These are phyloP conservation scores for Vollenhovia emeryi DNA, from an alignment of 1,140 invertebrate species.

Conservation along the genomic window DNA sequence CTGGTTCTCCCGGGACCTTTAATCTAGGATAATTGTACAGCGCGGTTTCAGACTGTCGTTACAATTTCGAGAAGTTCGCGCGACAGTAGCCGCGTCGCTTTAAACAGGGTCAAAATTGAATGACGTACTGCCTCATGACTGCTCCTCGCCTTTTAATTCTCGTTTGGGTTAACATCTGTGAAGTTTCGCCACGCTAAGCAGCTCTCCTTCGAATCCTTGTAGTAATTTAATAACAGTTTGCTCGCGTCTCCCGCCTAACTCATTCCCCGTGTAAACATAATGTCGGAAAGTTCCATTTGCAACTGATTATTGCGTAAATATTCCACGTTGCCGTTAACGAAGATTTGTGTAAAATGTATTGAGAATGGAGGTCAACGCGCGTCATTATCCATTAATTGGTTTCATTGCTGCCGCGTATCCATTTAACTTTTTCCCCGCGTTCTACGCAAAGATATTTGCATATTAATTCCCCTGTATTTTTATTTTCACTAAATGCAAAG, in stretches of 20 bases:
- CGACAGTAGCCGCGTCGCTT: not conserved
- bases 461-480: not conserved
- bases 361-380: not conserved
- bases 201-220: not conserved
- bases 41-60: not conserved
- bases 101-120: not conserved
- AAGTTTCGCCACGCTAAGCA: not conserved
- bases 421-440: constrained; percentile 11
- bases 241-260: not conserved
- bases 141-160: constrained; percentile 5
- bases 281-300: not conserved
- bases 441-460: not conserved
- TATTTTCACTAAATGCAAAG: not conserved
- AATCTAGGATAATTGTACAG: constrained; percentile 21
- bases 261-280: not conserved
- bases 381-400: constrained; percentile 5
- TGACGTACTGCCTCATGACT: not conserved
- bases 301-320: constrained; percentile 15
- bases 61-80: not conserved
- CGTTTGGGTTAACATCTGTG: not conserved
- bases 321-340: not conserved
- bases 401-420: not conserved
- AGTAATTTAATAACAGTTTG: not conserved
- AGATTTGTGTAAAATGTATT: constrained; percentile 15
- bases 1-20: not conserved